These are phyloP conservation scores for Hirudo medicinalis DNA, from an alignment of 1,140 invertebrate genomes.

Conservation along the genomic window DNA sequence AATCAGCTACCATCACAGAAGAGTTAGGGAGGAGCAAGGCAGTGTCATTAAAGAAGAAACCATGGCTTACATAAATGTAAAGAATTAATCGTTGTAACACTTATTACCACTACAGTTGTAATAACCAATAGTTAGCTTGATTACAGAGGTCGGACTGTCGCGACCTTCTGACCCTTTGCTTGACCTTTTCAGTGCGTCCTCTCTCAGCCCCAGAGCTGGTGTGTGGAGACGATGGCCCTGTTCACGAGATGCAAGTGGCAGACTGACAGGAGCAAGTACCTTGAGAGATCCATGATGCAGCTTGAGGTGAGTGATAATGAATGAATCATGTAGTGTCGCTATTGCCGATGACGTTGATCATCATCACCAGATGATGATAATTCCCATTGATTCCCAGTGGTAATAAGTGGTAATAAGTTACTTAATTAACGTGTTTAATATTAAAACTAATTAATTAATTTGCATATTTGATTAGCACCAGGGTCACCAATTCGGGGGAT, in stretches of 20 bases:
- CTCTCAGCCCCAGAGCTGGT: slow-evolving; percentile 44
- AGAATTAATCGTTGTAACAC: too few species aligned
- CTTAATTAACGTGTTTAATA: too few species aligned
- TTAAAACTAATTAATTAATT: too few species aligned
- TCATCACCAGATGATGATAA: not conserved
- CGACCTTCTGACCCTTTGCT: not conserved
- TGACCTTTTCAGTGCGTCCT: slow-evolving; percentile 33
- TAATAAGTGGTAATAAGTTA: too few species aligned
- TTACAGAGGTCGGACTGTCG: not conserved
- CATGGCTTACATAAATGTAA: slow-evolving; percentile 58
- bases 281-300: slow-evolving; percentile 74
- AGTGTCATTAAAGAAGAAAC: slow-evolving; percentile 61
- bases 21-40: slow-evolving; percentile 43
- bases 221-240: slow-evolving; percentile 54
- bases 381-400: not conserved
- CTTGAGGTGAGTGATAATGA: slow-evolving; percentile 44
- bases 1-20: slow-evolving; percentile 30
- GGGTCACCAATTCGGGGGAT: too few species aligned
- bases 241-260: slow-evolving; percentile 63
- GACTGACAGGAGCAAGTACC: slow-evolving; percentile 53
- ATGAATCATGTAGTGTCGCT: slow-evolving; percentile 13
- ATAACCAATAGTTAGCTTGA: not conserved
- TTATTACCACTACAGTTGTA: not conserved
- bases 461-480: too few species aligned
- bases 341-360: not conserved